Evolutionary conservation across 37 sponge, comb jelly and placozoan species (phyloP).

Genomic region (Diacarnus erythraeanus): DNA sequence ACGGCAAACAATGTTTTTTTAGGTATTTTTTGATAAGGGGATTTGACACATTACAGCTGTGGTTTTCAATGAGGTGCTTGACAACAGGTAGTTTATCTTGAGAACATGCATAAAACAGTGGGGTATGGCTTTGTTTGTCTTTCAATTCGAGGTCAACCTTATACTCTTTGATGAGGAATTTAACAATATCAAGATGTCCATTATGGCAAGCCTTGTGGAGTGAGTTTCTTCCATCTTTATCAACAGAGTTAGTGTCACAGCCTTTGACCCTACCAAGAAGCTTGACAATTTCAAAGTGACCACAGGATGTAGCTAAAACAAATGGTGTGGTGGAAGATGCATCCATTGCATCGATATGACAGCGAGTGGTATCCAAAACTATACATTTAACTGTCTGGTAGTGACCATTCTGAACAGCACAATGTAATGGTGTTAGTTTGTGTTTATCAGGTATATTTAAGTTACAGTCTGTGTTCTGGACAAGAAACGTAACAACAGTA

Average conservation of each 20-base stretch:
- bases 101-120: constrained; percentile 35
- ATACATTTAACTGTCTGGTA: background rate
- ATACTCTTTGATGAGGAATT: constrained; percentile 17
- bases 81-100: constrained; percentile 62
- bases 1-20: background rate
- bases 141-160: constrained; percentile 4
- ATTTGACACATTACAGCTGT: background rate
- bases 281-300: constrained; percentile 8
- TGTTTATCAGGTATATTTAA: constrained; percentile 18
- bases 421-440: constrained; percentile 28
- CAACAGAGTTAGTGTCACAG: constrained; percentile 15
- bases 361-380: background rate
- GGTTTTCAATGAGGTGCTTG: constrained; percentile 35
- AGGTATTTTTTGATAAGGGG: constrained; percentile 1
- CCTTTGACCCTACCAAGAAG: constrained; percentile 6
- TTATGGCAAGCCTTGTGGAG: constrained; percentile 42
- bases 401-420: constrained; percentile 38
- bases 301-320: constrained; percentile 14
- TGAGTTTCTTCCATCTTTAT: constrained; percentile 25
- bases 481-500: constrained; percentile 10
- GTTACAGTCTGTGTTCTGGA: constrained; percentile 9
- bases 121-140: constrained; percentile 31
- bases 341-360: constrained; percentile 28
- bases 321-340: constrained; percentile 22
- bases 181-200: constrained; percentile 20